Evolutionary conservation across 2,797 vertebrate species (phyloP).

Genomic region (Molossus alvarezi): DNA sequence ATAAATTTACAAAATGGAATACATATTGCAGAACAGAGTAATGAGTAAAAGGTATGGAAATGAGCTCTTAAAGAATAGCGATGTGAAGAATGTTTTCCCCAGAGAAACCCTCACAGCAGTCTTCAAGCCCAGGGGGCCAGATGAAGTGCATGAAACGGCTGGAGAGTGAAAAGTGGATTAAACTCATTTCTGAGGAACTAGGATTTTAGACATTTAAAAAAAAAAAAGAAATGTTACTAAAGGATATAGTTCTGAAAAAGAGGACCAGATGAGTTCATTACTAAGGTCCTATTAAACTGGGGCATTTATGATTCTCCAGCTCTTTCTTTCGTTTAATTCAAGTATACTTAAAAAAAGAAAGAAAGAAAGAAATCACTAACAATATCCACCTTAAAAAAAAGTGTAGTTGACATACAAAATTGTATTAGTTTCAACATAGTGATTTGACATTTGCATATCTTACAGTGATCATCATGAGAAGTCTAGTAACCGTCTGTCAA

Average conservation of each 20-base stretch:
- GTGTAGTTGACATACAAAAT: neutral
- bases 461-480: neutral
- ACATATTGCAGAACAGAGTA: neutral
- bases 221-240: neutral
- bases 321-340: neutral
- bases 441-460: neutral
- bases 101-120: neutral
- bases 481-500: neutral
- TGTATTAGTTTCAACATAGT: neutral
- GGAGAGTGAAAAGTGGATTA: neutral
- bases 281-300: neutral
- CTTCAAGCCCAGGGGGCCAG: neutral
- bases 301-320: neutral
- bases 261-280: neutral
- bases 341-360: no score
- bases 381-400: neutral
- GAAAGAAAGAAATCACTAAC: no score
- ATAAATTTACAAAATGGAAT: slow-evolving; percentile 41
- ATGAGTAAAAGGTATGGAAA: slow-evolving; percentile 11
- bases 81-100: neutral
- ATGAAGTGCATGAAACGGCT: neutral
- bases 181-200: neutral
- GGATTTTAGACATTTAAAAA: neutral
- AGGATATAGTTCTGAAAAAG: neutral
- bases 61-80: slow-evolving; percentile 14